These are phyloP conservation scores for Ochotona princeps DNA, from an alignment of 2,113 vertebrate genomes.

Conservation along the genomic window DNA sequence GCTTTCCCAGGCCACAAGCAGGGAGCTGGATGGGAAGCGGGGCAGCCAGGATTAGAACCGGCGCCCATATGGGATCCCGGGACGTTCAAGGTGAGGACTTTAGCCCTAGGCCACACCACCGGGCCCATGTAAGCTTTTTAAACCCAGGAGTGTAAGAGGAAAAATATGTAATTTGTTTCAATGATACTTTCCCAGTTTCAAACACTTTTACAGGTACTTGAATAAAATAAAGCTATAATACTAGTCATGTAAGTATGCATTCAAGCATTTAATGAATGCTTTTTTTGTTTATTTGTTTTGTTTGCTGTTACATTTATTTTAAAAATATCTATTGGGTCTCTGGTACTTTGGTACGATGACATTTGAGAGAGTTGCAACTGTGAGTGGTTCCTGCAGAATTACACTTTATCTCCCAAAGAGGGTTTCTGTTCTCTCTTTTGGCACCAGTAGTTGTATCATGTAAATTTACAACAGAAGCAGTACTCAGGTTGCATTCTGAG, in stretches of 20 bases:
- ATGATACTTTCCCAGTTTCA: constrained; percentile 56
- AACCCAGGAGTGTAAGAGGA: neutral
- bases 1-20: too few relatives aligned
- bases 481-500: constrained; percentile 8
- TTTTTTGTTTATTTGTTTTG: neutral
- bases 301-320: constrained; percentile 32
- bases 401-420: constrained; percentile 28
- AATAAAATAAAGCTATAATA: constrained; percentile 65
- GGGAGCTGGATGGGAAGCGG: too few relatives aligned
- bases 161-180: constrained; percentile 65
- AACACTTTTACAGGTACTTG: constrained; percentile 62
- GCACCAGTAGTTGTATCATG: neutral
- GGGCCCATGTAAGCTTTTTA: neutral
- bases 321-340: constrained; percentile 61
- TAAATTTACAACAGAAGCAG: neutral
- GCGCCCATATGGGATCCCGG: too few relatives aligned
- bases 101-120: too few relatives aligned
- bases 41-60: too few relatives aligned
- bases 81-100: too few relatives aligned
- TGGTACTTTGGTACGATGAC: neutral
- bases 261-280: constrained; percentile 64
- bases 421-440: neutral
- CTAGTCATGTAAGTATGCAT: constrained; percentile 49
- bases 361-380: neutral
- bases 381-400: constrained; percentile 11